phyloP scores from a whole-genome alignment of 2,797 vertebrate genomes.

The Muscicapa comitata region DNA sequence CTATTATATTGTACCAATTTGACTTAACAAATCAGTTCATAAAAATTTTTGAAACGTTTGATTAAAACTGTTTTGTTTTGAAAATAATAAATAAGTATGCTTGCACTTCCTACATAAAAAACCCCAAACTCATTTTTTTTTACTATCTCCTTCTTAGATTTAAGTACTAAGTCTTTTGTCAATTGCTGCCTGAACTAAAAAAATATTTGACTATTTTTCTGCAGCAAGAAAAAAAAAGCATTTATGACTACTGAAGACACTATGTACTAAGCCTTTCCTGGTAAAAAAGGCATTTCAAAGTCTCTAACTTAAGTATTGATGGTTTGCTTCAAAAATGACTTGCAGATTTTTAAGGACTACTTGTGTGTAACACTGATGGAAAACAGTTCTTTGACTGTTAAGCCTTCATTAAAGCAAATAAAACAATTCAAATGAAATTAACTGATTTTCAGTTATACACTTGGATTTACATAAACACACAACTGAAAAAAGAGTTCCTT shows the following conservation, averaged over 20 bases:
- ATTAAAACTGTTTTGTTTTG: not conserved
- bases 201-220: not conserved
- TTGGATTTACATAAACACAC: not conserved
- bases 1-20: not conserved
- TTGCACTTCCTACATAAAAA: not conserved
- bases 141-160: not conserved
- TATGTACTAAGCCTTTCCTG: not conserved
- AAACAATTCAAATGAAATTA: not conserved
- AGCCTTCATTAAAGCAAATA: not conserved
- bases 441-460: not conserved
- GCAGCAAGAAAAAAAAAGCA: not conserved
- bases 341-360: not conserved
- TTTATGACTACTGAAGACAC: not conserved
- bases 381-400: not conserved
- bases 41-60: not conserved
- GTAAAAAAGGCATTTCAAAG: not conserved
- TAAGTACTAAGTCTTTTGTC: not conserved
- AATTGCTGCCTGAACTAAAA: not conserved
- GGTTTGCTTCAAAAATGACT: not conserved
- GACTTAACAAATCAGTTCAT: not conserved
- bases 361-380: not conserved
- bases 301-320: not conserved
- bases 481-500: not conserved
- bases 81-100: not conserved
- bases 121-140: not conserved